These are phyloP conservation scores for Drosophila testacea DNA, from an alignment of 2,888 invertebrate genomes.

Conservation along the genomic window DNA sequence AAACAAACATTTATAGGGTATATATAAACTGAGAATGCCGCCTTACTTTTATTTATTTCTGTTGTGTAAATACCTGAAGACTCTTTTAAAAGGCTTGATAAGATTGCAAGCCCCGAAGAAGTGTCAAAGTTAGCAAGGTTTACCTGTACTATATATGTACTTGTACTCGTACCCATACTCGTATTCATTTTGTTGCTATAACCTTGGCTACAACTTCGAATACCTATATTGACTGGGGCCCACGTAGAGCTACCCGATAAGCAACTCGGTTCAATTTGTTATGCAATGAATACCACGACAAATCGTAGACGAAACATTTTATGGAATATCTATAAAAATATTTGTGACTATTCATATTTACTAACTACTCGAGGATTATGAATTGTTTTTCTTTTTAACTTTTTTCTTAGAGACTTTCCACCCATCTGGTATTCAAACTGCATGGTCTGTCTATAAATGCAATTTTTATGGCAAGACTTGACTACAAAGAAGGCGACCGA, in stretches of 20 bases:
- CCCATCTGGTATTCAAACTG: conserved; percentile 21
- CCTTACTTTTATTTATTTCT: conserved; percentile 15
- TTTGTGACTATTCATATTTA: conserved; percentile 11
- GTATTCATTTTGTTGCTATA: conserved; percentile 8
- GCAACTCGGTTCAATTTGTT: conserved; percentile 46
- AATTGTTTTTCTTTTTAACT: not conserved
- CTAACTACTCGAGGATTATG: not conserved
- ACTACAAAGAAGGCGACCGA: conserved; percentile 47
- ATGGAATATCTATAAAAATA: conserved; percentile 11
- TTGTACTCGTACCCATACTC: conserved; percentile 2
- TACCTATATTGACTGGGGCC: conserved; percentile 35
- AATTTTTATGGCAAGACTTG: conserved; percentile 56
- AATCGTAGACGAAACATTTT: conserved; percentile 1
- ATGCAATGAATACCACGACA: conserved; percentile 49
- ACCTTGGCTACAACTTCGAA: conserved; percentile 45
- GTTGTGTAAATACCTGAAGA: conserved; percentile 25
- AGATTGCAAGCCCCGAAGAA: conserved; percentile 57
- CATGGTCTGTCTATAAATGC: conserved; percentile 39
- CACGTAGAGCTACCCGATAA: conserved; percentile 53
- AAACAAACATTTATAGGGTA: conserved; percentile 50
- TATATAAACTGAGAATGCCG: conserved; percentile 17
- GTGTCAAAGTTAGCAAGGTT: conserved; percentile 42
- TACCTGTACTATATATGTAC: conserved; percentile 14
- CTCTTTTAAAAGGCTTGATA: conserved; percentile 46
- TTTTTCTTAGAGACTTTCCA: conserved; percentile 7